Percentiles rank a stretch among this genome's conserved stretches.
Conservation (phyloP, 2,888 invertebrate species). For the Candidula unifasciata region DNA sequence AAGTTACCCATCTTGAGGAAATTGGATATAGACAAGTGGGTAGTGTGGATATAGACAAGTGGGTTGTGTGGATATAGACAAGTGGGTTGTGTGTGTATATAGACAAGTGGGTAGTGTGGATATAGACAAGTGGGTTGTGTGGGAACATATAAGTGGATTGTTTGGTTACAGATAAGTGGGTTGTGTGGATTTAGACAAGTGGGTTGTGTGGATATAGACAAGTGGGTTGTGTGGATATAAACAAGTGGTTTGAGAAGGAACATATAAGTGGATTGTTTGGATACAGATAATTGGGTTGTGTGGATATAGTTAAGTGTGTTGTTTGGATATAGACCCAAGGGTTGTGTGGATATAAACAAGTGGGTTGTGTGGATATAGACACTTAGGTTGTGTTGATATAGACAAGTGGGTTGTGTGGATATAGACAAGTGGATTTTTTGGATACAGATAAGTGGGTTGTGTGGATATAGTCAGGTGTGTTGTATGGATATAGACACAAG, state of each 20-base stretch:
- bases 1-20: constrained; percentile 68
- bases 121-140: background rate
- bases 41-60: background rate
- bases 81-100: too few relatives aligned
- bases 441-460: too few relatives aligned
- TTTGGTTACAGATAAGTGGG: background rate
- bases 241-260: background rate
- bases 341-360: background rate
- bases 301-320: background rate
- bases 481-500: too few relatives aligned
- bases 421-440: too few relatives aligned
- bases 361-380: too few relatives aligned
- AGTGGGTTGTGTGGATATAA: background rate
- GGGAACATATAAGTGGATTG: background rate
- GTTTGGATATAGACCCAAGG: background rate
- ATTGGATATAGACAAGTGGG: constrained; percentile 70
- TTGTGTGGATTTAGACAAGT: background rate
- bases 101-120: background rate
- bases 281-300: background rate
- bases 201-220: background rate
- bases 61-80: background rate
- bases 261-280: background rate
- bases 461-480: too few relatives aligned
- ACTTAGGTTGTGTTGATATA: too few relatives aligned
- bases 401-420: too few relatives aligned